Base-by-base conservation (phyloP, 2,797 vertebrate species). In the Sebastolobus altivelis region DNA sequence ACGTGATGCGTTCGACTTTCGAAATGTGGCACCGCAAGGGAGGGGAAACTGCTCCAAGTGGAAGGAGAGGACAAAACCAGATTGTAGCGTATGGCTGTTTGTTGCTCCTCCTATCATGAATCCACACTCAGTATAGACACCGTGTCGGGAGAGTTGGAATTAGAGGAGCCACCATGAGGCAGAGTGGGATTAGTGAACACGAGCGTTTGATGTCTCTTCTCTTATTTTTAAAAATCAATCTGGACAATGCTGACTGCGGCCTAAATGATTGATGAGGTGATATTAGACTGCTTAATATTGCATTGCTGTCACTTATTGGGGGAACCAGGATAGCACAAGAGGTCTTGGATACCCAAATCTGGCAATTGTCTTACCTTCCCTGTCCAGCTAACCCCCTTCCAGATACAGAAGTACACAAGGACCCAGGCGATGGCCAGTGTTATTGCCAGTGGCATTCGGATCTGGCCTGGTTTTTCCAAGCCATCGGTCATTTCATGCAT, bases 381-480 rank as follows among this genome's bases (percentile, higher is more conserved):
- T 14, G 98, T 99, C 98, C 98, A 99, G 90, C 97, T 91, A 87
- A 99, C 98, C 82, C 98, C 98, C 94, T 99, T 99, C 98, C 98
- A 99, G 95, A 99, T 99, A 92, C 98, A 99, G 94, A 99, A 99
- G 91, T 99, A 99, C 68, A 99, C 98, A 16, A 99, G 96, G 77
- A 99, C 95, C 98, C 98, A 99, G 79, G 98, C 98, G 60, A 99
- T 97, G 82, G 97, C 98, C 90, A 99, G 94, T 11, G 98, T 99
- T 92, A 99, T 97, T 38, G 98, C 98, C 88, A 99, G 95, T 0
- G 98, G 98, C 95, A 95, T 94, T 82, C 98, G 97, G 81, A 99
- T 95, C 88, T 98, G 97, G 38, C 98, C 98, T 31, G 98, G 97
- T 94, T 99, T 97, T 82, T 99, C 98, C 94, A 99, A 90, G 75